These are phyloP conservation scores for Oryzias javanicus DNA, from an alignment of 2,113 vertebrate species.

Conservation along the genomic window DNA sequence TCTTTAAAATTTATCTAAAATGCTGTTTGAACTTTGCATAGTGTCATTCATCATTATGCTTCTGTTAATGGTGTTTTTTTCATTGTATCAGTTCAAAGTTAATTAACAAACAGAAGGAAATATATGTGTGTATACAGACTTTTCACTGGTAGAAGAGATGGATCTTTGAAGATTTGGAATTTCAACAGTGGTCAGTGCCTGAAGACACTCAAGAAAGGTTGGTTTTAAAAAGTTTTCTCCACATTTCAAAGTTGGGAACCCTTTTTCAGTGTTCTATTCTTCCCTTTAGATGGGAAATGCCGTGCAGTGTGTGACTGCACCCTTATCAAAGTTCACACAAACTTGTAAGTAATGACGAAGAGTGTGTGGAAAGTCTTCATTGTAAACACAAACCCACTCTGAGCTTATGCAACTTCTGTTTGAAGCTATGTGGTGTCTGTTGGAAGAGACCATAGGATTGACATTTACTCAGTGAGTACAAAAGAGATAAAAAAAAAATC, in stretches of 20 bases:
- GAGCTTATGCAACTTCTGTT: conserved; percentile 44
- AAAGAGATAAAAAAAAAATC: conserved; percentile 29
- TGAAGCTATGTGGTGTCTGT: conserved; percentile 76
- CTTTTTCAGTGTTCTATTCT: not conserved
- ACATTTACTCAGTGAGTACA: conserved; percentile 78
- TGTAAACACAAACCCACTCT: conserved; percentile 29
- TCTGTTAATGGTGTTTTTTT: no score
- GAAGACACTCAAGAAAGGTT: conserved; percentile 69
- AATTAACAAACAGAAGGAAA: no score
- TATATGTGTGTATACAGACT: conserved; percentile 54
- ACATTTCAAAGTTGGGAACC: not conserved
- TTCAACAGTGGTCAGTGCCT: conserved; percentile 73
- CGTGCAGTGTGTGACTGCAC: conserved; percentile 76
- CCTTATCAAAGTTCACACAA: conserved; percentile 75
- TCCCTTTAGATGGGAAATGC: conserved; percentile 62
- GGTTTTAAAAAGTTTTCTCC: conserved; percentile 5
- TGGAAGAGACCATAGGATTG: conserved; percentile 77
- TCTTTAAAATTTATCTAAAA: no score
- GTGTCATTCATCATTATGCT: no score
- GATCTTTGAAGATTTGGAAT: conserved; percentile 77
- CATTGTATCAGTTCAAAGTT: no score
- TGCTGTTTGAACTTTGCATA: no score
- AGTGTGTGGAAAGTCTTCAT: conserved; percentile 14
- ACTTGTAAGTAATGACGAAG: conserved; percentile 69
- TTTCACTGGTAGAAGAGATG: conserved; percentile 74